phyloP scores from a whole-genome alignment of 2,113 vertebrate genomes.

The Chunga burmeisteri region DNA sequence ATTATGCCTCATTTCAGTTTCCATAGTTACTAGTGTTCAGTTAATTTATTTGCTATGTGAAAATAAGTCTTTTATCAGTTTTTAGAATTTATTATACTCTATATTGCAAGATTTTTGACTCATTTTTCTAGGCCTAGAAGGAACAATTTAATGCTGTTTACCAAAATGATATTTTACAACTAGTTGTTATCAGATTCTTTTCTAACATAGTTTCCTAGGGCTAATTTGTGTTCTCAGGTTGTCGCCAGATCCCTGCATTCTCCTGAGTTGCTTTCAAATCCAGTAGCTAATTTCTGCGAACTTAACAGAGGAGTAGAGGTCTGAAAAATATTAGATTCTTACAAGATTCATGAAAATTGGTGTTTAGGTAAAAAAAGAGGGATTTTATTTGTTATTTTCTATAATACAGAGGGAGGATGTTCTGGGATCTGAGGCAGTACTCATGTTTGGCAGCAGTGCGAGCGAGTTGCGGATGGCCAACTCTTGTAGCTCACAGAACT shows the following conservation, averaged over 20 bases:
- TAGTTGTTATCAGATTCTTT: background rate
- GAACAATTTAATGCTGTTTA: background rate
- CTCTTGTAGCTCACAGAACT: background rate
- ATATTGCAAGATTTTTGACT: background rate
- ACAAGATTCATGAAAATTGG: background rate
- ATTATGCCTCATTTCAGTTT: background rate
- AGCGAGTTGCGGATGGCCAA: rapidly evolving
- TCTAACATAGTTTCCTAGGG: background rate
- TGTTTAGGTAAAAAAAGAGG: background rate
- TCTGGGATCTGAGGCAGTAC: background rate
- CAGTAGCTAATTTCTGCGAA: background rate
- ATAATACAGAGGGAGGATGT: background rate
- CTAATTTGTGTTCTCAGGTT: background rate
- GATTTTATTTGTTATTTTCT: background rate
- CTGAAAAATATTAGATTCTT: background rate
- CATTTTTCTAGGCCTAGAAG: background rate
- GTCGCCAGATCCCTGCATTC: background rate
- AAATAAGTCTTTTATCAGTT: background rate
- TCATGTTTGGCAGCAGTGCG: rapidly evolving
- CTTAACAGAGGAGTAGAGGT: background rate
- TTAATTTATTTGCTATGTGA: background rate
- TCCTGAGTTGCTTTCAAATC: background rate
- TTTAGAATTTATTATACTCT: background rate
- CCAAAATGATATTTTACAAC: background rate
- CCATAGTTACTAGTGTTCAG: background rate